phyloP scores from a whole-genome alignment of 2,113 vertebrate genomes.

The Prinia subflava region DNA sequence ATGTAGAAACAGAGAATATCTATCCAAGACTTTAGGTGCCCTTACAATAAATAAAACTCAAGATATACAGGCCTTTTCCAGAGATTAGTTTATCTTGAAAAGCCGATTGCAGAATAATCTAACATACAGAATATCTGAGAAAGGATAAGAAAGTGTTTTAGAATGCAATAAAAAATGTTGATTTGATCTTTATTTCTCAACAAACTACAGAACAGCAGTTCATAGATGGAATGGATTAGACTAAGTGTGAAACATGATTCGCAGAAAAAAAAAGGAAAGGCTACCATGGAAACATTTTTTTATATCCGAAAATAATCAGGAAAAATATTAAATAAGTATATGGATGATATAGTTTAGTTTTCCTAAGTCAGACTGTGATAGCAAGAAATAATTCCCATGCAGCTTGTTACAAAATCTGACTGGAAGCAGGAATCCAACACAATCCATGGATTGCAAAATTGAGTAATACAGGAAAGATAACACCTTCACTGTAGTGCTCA shows the following conservation, averaged over 20 bases:
- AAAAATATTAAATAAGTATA: not conserved
- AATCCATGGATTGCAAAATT: not conserved
- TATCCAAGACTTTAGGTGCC: not conserved
- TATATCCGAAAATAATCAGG: not conserved
- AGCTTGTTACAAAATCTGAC: not conserved
- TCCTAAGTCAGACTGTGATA: not conserved
- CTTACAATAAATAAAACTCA: not conserved
- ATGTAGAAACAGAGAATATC: not conserved
- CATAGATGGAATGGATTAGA: not conserved
- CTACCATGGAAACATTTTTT: not conserved
- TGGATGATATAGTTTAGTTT: not conserved
- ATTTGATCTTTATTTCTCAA: not conserved
- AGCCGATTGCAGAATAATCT: not conserved
- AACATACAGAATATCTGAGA: not conserved
- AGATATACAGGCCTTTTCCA: not conserved
- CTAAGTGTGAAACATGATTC: not conserved
- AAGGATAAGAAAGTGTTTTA: not conserved
- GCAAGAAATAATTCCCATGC: not conserved
- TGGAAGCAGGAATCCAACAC: not conserved
- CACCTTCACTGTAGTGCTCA: not conserved
- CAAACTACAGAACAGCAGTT: not conserved
- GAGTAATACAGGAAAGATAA: rapidly evolving
- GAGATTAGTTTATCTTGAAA: not conserved
- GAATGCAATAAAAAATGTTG: not conserved
- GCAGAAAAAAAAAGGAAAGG: not conserved